Conservation (phyloP, 2,888 invertebrate species). For the Polydesmus complanatus region DNA sequence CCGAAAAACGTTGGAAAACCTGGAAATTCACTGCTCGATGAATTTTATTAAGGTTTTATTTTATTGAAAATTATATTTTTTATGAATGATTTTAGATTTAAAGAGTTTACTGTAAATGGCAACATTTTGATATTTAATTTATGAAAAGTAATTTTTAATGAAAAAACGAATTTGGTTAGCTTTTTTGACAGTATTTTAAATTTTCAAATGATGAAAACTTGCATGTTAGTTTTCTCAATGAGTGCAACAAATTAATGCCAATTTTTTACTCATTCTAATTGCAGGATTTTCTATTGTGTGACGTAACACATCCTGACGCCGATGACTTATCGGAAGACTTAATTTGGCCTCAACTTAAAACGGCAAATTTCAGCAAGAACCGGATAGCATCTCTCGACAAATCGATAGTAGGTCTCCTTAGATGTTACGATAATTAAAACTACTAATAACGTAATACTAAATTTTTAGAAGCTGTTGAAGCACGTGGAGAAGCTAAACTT, state of each 20-base stretch:
- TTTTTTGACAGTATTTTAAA: not conserved
- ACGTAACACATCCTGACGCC: constrained; percentile 11
- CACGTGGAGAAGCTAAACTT: constrained; percentile 51
- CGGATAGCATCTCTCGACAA: constrained; percentile 7
- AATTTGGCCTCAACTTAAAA: constrained; percentile 6
- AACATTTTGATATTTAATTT: no score
- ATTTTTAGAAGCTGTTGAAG: constrained; percentile 30
- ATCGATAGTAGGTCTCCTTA: constrained; percentile 4
- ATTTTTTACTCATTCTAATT: not conserved
- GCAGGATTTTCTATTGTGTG: constrained; percentile 15
- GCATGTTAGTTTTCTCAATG: no score
- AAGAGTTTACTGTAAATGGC: no score
- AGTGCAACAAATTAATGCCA: not conserved
- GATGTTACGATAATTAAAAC: not conserved
- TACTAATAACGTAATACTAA: not conserved
- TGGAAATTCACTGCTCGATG: not conserved
- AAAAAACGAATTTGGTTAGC: not conserved
- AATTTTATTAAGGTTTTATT: not conserved
- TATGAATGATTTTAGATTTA: no score
- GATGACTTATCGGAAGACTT: not conserved
- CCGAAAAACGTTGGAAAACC: not conserved
- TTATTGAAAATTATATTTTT: no score
- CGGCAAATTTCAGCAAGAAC: constrained; percentile 11
- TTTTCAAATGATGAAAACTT: no score
- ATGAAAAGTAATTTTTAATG: not conserved